phyloP scores from a whole-genome alignment of 2,888 invertebrate species.

The Xanthia icteritia region DNA sequence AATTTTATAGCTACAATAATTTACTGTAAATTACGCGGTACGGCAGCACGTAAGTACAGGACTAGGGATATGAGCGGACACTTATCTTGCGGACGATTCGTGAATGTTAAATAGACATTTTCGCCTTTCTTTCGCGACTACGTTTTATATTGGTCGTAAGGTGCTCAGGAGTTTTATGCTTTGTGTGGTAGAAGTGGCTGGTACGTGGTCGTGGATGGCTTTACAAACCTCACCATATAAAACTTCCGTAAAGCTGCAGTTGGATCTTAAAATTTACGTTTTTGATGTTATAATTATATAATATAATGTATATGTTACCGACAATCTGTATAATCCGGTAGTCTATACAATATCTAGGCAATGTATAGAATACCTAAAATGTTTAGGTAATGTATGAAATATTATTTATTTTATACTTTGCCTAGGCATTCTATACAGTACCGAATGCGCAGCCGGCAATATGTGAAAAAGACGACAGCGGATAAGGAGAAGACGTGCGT shows the following conservation, averaged over 20 bases:
- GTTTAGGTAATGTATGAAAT: too few species aligned
- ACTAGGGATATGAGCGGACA: constrained; percentile 67
- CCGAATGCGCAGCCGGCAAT: too few species aligned
- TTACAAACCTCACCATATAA: not conserved
- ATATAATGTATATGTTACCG: too few species aligned
- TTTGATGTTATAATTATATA: too few species aligned
- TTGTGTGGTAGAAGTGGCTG: constrained; percentile 25
- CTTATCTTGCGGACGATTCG: constrained; percentile 70
- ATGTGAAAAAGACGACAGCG: too few species aligned
- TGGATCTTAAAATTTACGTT: not conserved
- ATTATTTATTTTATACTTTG: too few species aligned
- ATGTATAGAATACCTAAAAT: too few species aligned
- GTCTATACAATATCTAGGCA: too few species aligned
- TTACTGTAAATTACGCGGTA: constrained; percentile 69
- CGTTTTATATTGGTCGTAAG: constrained; percentile 52
- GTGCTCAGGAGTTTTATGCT: constrained; percentile 31
- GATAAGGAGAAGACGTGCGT: too few species aligned
- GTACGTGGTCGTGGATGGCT: constrained; percentile 13
- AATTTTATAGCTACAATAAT: constrained; percentile 78
- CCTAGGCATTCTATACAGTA: too few species aligned
- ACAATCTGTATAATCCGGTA: too few species aligned
- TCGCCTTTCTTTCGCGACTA: constrained; percentile 33
- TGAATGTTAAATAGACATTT: constrained; percentile 73
- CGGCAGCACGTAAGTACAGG: constrained; percentile 47
- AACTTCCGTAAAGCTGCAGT: not conserved